Percentiles rank a stretch among this genome's conserved stretches.
Conservation (phyloP, 2,113 vertebrate genomes). For the Solea solea region DNA sequence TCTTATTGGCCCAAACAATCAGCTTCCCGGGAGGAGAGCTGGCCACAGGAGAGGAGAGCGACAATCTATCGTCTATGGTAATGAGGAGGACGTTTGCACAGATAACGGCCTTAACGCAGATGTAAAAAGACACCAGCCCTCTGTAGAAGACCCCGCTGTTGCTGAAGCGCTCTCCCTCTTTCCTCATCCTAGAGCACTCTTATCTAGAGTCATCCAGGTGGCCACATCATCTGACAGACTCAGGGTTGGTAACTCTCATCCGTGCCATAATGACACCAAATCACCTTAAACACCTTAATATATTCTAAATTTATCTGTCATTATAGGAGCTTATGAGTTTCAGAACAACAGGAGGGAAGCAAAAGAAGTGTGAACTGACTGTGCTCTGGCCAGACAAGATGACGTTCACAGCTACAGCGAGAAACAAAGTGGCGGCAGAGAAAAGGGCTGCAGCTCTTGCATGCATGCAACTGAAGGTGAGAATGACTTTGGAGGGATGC, state of each 20-base stretch:
- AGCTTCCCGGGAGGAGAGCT: conserved; percentile 80
- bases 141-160: conserved; percentile 68
- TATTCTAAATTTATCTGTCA: neutral
- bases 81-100: conserved; percentile 74
- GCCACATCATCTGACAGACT: conserved; percentile 85
- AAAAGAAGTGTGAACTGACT: conserved; percentile 87
- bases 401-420: conserved; percentile 87
- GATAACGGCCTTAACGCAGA: conserved; percentile 65
- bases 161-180: conserved; percentile 87
- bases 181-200: conserved; percentile 88
- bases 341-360: conserved; percentile 83
- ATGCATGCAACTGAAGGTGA: conserved; percentile 93
- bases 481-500: neutral
- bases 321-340: conserved; percentile 87
- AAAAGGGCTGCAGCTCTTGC: conserved; percentile 89
- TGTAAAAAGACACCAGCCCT: conserved; percentile 50
- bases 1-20: conserved; percentile 86
- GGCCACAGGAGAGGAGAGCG: conserved; percentile 52
- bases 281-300: neutral
- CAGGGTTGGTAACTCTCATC: conserved; percentile 78
- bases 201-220: conserved; percentile 88
- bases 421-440: conserved; percentile 85
- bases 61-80: conserved; percentile 36
- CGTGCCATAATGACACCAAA: neutral
- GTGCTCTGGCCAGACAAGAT: conserved; percentile 91